Evolutionary conservation across 2,113 vertebrate species (phyloP).

Genomic region (Dissostichus mawsoni): DNA sequence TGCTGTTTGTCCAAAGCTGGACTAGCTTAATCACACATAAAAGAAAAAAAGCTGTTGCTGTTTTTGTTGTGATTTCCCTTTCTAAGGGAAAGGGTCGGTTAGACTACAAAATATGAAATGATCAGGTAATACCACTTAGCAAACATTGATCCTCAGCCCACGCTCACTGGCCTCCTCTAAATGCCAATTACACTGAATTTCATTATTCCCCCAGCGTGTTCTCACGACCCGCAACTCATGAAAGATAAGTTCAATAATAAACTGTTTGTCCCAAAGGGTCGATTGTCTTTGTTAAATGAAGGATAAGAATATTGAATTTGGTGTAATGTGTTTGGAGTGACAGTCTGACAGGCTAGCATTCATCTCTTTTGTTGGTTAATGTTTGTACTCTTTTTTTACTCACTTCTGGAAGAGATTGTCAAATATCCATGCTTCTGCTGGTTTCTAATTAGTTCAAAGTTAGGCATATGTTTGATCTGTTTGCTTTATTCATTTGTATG

Average conservation of each 20-base stretch:
- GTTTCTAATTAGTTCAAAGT: constrained; percentile 9
- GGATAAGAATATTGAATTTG: not conserved
- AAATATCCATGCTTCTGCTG: not conserved
- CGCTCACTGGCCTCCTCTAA: not conserved
- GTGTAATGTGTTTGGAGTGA: not conserved
- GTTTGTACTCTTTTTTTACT: not conserved
- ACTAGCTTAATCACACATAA: too few relatives aligned
- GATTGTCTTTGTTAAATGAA: not conserved
- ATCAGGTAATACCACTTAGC: too few relatives aligned
- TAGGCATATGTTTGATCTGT: not conserved
- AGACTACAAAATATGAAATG: too few relatives aligned
- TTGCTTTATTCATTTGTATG: not conserved
- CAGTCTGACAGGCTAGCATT: not conserved
- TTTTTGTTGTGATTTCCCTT: too few relatives aligned
- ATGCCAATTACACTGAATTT: not conserved
- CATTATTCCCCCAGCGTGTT: not conserved
- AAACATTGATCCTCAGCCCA: not conserved
- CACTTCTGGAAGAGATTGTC: constrained; percentile 2
- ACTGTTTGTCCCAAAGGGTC: not conserved
- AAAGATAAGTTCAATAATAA: not conserved
- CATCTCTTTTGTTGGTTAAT: not conserved
- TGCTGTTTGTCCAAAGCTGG: too few relatives aligned
- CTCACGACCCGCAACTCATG: constrained; percentile 27
- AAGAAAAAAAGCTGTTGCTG: too few relatives aligned
- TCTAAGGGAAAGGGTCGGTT: too few relatives aligned